Percentiles rank a stretch among this genome's conserved stretches.
Evolutionary conservation across 2,797 vertebrate genomes (phyloP).

Genomic region (Sebastiscus albofasciatus): DNA sequence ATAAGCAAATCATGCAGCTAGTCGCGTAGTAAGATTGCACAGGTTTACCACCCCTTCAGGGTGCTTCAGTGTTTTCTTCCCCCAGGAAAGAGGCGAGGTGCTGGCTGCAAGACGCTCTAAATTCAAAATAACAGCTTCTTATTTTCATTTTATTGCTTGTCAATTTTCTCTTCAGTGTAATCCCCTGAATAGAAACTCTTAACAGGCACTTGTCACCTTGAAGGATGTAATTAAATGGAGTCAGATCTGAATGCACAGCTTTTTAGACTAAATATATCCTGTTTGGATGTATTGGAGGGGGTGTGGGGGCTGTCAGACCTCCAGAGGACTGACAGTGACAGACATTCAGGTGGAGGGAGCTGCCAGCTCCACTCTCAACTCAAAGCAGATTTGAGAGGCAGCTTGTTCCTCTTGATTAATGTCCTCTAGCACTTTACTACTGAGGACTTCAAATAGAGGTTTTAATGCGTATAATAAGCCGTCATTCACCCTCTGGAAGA

Average conservation of each 20-base stretch:
- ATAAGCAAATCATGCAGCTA: neutral
- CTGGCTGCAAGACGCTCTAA: neutral
- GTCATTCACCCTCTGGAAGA: neutral
- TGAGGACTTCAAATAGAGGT: constrained; percentile 59
- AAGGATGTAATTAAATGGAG: constrained; percentile 71
- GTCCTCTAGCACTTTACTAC: constrained; percentile 61
- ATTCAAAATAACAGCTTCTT: constrained; percentile 42
- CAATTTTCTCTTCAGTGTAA: constrained; percentile 39
- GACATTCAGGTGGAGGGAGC: constrained; percentile 57
- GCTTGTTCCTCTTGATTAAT: constrained; percentile 71
- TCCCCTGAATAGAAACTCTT: constrained; percentile 43
- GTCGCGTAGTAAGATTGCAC: neutral
- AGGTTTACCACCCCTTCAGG: neutral
- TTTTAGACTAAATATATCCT: constrained; percentile 72
- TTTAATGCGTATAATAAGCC: constrained; percentile 61
- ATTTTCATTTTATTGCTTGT: constrained; percentile 51
- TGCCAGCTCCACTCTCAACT: constrained; percentile 50
- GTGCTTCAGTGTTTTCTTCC: neutral
- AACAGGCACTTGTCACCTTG: constrained; percentile 59
- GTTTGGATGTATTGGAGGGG: constrained; percentile 15
- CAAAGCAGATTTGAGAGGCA: constrained; percentile 61
- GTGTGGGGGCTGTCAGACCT: constrained; percentile 23
- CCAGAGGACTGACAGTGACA: constrained; percentile 60
- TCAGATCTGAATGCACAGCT: constrained; percentile 45
- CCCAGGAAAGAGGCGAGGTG: neutral